Base-by-base conservation (phyloP, 1,140 invertebrate genomes). In the Zaprionus tsacasi region DNA sequence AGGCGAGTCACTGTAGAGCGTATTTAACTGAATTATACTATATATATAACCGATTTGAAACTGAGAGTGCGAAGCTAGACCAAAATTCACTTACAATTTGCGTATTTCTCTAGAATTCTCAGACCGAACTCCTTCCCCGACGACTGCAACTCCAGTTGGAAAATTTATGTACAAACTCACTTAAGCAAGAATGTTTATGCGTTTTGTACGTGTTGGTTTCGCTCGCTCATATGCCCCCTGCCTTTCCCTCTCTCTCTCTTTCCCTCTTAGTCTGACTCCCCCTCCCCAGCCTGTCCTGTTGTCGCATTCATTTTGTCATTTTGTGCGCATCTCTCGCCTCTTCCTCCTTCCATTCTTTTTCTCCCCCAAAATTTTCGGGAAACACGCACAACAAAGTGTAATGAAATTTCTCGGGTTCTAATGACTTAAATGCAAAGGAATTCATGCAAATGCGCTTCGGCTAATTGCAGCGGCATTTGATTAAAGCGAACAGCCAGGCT, bases 181-280 rank as follows among this genome's bases (percentile, higher is more conserved):
- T 88, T 88, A 88, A 82, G 83, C 83, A 88, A 88, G 81, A 88
- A 88, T 88, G 83, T 88, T 89, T 88, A 88, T 88, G 85, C 83
- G 85, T 88, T 88, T 80, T 82, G 85, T 88, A 88, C 83, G 83
- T 87, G 83, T 88, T 83, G 63, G 80, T 80, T 88, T 72, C 80
- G 76, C 77, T 83, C 77, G 72, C 80, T 88, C 83, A 87, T 87
- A 70, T 88, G 59, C 63, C 17, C 61, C 21, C 21, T 2, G 1
- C 21, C 52, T 33, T 61, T 55, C 33, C 59, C 50, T 43, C 55
- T 48, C 56, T 35, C 25, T 15, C 21, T 45, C 40, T 21, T 70
- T 80, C 43, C 77, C 61, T 60, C 54, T 54, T 1, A 12, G 21
- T 17, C 15, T 35, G 4, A 59, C 30, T 11, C 45, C 6, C 17